Evolutionary conservation across 2,888 invertebrate genomes (phyloP).

Genomic region (Ecliptopera silaceata): DNA sequence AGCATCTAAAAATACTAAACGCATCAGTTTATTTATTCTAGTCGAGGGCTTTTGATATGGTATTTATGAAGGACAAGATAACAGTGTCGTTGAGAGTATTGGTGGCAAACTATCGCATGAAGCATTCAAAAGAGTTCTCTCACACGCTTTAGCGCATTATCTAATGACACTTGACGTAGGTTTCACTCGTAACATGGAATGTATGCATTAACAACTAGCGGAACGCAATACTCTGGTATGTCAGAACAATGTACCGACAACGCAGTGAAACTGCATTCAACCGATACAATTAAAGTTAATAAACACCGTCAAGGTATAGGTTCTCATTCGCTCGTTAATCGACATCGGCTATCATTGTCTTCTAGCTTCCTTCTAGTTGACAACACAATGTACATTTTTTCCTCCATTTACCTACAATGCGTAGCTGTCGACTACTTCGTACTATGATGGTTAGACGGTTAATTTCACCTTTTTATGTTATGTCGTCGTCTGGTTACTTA

Average conservation of each 20-base stretch:
- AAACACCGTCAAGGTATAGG: constrained; percentile 65
- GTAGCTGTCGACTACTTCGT: constrained; percentile 59
- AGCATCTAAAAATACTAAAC: constrained; percentile 5
- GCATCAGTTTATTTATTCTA: constrained; percentile 1
- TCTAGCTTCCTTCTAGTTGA: constrained; percentile 64
- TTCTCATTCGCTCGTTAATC: constrained; percentile 74
- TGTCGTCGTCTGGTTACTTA: constrained; percentile 45
- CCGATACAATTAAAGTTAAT: constrained; percentile 76
- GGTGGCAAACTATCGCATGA: constrained; percentile 41
- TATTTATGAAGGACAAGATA: constrained; percentile 3
- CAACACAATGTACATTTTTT: constrained; percentile 73
- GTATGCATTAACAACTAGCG: constrained; percentile 66
- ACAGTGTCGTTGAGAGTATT: background rate
- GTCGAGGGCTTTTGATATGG: background rate
- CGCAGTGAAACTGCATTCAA: constrained; percentile 72
- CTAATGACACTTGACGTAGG: constrained; percentile 59
- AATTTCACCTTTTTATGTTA: constrained; percentile 41
- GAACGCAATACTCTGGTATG: constrained; percentile 65
- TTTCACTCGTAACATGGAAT: constrained; percentile 72
- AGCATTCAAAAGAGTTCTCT: constrained; percentile 58
- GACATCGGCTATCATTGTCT: constrained; percentile 71
- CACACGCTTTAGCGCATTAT: constrained; percentile 51
- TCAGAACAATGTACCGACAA: constrained; percentile 64
- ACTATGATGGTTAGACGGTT: constrained; percentile 51
- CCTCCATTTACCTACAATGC: constrained; percentile 61